Conservation (phyloP, 2,113 vertebrate genomes). For the Engystomops pustulosus region DNA sequence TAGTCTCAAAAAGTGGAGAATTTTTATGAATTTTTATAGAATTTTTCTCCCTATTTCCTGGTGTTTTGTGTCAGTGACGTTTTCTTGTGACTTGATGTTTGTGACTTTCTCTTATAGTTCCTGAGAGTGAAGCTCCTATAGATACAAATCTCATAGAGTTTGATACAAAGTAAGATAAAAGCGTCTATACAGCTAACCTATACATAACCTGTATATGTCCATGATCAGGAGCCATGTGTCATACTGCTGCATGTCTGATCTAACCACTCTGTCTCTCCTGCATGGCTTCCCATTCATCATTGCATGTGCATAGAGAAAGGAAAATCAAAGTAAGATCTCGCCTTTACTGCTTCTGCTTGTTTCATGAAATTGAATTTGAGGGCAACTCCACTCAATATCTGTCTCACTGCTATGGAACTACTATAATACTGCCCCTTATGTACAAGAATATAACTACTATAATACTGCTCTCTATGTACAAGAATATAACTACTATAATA, state of each 20-base stretch:
- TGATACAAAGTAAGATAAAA: constrained; percentile 89
- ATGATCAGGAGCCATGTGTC: neutral
- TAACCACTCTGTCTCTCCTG: constrained; percentile 56
- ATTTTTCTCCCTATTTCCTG: too few species aligned
- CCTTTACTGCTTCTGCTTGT: constrained; percentile 32
- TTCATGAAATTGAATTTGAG: neutral
- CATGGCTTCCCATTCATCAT: constrained; percentile 35
- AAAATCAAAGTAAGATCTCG: constrained; percentile 63
- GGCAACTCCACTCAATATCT: neutral
- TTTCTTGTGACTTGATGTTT: constrained; percentile 5
- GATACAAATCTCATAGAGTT: constrained; percentile 96
- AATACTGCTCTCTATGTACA: neutral
- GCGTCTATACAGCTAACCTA: neutral
- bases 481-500: constrained; percentile 6
- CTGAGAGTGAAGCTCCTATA: constrained; percentile 85
- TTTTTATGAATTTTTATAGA: too few species aligned
- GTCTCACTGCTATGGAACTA: too few species aligned
- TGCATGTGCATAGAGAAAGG: constrained; percentile 62
- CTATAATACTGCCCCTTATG: too few species aligned
- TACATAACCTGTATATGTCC: neutral
- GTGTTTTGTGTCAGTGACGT: neutral
- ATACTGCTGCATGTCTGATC: constrained; percentile 31
- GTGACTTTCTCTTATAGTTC: constrained; percentile 72
- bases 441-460: neutral
- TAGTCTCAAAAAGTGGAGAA: too few species aligned